A percentile compares a stretch with the other conserved stretches of the same genome.
phyloP scores from a whole-genome alignment of 2,113 vertebrate genomes.

The Regulus satrapa region DNA sequence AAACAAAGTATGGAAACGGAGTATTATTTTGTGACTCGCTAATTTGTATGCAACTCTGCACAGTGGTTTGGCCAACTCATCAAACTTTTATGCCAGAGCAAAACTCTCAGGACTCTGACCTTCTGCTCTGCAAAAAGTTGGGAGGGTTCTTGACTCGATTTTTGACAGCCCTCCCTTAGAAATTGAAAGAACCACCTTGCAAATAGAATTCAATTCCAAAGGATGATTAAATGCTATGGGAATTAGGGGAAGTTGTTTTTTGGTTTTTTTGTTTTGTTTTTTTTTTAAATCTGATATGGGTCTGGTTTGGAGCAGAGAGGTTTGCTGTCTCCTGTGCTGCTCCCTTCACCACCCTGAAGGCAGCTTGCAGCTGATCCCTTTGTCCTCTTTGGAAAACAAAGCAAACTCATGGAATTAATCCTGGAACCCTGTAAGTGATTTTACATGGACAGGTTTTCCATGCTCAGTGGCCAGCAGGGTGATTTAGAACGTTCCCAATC shows the following conservation, averaged over 20 bases:
- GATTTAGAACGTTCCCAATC: not conserved
- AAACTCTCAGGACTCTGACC: not conserved
- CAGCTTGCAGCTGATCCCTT: not conserved
- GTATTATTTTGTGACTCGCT: not conserved
- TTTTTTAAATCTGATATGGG: fast-evolving
- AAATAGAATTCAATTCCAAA: not conserved
- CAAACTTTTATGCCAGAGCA: not conserved
- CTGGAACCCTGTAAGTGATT: not conserved
- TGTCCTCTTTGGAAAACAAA: not conserved
- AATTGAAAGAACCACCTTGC: not conserved
- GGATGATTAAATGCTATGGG: not conserved
- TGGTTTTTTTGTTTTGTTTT: not conserved
- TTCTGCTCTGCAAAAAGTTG: not conserved
- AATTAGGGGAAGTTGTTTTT: not conserved
- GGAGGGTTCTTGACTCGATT: not conserved
- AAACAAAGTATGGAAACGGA: not conserved
- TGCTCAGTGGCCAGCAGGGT: not conserved
- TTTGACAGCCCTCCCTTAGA: not conserved
- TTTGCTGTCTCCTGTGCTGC: not conserved
- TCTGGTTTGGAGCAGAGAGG: not conserved
- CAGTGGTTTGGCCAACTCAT: not conserved
- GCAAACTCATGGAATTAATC: not conserved
- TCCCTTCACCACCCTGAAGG: not conserved
- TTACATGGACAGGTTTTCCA: fast-evolving
- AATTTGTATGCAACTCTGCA: not conserved